A percentile compares a stretch with the other conserved stretches of the same genome.
phyloP scores from a whole-genome alignment of 64 coral and sea anemone genomes.

The Stylophora pistillata region DNA sequence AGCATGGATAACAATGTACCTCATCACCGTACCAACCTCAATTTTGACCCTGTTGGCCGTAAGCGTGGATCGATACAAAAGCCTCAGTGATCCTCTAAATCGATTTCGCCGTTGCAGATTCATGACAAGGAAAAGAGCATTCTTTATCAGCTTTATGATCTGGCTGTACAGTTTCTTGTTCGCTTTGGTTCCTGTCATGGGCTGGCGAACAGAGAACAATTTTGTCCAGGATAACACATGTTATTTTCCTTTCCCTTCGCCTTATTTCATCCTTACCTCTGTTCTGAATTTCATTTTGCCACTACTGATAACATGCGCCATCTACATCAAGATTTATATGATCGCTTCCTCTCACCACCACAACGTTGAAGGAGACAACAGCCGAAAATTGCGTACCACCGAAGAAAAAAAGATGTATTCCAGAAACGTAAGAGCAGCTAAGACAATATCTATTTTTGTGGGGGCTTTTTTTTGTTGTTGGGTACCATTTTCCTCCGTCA shows the following conservation, averaged over 20 bases:
- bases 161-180: conserved; percentile 72
- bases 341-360: conserved; percentile 51
- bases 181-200: conserved; percentile 73
- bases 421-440: conserved; percentile 49
- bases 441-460: conserved; percentile 67
- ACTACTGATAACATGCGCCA: conserved; percentile 56
- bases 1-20: conserved; percentile 75
- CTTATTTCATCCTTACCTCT: conserved; percentile 58
- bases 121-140: conserved; percentile 75
- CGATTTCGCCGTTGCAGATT: conserved; percentile 65
- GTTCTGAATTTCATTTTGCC: conserved; percentile 78
- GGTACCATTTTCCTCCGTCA: conserved; percentile 34
- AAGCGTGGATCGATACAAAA: conserved; percentile 89
- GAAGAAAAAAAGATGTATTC: conserved; percentile 48
- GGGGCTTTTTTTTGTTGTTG: conserved; percentile 55
- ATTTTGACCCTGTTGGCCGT: conserved; percentile 84
- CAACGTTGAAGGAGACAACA: background rate
- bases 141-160: conserved; percentile 43
- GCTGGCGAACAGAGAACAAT: conserved; percentile 11
- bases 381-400: background rate
- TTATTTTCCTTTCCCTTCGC: conserved; percentile 46
- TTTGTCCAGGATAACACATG: conserved; percentile 23
- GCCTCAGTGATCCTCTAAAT: conserved; percentile 74
- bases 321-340: conserved; percentile 76
- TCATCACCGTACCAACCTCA: conserved; percentile 76